Conservation (phyloP, 2,888 invertebrate genomes). For the Epistrophe eligans region DNA sequence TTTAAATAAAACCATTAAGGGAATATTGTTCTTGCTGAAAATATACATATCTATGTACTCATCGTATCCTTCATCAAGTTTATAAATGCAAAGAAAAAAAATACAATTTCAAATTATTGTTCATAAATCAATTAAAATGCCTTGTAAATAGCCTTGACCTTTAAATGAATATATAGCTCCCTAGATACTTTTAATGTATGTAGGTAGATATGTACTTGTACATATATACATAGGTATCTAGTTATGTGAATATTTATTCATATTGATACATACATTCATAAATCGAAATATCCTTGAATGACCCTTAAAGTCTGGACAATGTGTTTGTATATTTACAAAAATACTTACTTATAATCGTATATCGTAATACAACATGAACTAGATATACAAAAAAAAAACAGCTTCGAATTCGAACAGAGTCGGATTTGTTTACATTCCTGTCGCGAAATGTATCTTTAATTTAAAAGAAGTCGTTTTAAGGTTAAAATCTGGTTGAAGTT, state of each 20-base stretch:
- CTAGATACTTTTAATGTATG: neutral
- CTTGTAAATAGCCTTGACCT: neutral
- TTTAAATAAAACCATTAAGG: neutral
- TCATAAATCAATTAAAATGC: conserved; percentile 9
- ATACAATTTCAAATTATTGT: neutral
- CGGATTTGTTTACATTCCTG: neutral
- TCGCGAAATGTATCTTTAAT: too few relatives aligned
- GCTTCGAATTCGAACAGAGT: neutral
- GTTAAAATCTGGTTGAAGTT: too few relatives aligned
- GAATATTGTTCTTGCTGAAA: neutral
- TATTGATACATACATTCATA: neutral
- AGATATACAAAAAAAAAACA: neutral
- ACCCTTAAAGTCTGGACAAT: conserved; percentile 5
- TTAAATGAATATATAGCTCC: neutral
- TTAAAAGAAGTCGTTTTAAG: too few relatives aligned
- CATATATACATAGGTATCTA: too few relatives aligned
- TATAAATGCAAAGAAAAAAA: neutral
- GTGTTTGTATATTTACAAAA: neutral
- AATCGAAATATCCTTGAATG: conserved; percentile 36
- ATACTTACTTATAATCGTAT: neutral
- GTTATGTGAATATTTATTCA: neutral
- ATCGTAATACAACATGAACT: neutral
- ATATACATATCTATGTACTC: neutral
- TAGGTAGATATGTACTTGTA: neutral
- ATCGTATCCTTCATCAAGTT: neutral